A percentile compares a stretch with the other conserved stretches of the same genome.
Evolutionary conservation across 1,140 invertebrate genomes (phyloP).

Genomic region (Caenorhabditis briggsae): DNA sequence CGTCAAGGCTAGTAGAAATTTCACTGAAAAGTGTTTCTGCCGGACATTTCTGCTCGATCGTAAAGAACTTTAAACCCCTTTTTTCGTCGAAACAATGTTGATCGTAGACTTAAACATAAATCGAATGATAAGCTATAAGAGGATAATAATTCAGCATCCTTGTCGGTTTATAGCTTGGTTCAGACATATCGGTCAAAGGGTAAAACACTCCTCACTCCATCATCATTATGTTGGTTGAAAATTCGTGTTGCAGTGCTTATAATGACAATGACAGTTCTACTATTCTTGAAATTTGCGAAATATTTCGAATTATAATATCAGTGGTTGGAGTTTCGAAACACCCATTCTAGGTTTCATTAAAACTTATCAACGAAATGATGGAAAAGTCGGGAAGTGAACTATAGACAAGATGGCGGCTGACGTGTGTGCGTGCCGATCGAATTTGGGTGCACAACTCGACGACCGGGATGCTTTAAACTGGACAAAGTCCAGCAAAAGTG

Average conservation of each 20-base stretch:
- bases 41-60: neutral
- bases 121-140: slow-evolving; percentile 3
- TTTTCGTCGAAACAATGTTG: slow-evolving; percentile 32
- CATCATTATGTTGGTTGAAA: neutral
- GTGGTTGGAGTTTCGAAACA: slow-evolving; percentile 1
- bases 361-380: slow-evolving; percentile 26
- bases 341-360: neutral
- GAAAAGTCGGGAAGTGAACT: neutral
- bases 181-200: slow-evolving; percentile 8
- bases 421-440: slow-evolving; percentile 26
- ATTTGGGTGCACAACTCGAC: slow-evolving; percentile 17
- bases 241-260: neutral
- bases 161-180: slow-evolving; percentile 36
- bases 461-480: neutral
- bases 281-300: slow-evolving; percentile 11
- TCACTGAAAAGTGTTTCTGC: neutral
- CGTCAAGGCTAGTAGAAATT: too few relatives aligned
- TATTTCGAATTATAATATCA: slow-evolving; percentile 10
- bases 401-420: slow-evolving; percentile 43
- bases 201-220: neutral
- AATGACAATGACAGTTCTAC: slow-evolving; percentile 29
- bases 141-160: slow-evolving; percentile 15
- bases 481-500: slow-evolving; percentile 8
- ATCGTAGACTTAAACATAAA: slow-evolving; percentile 31
- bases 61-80: neutral